Evolutionary conservation across 1,140 invertebrate genomes (phyloP).

Genomic region (Trichoplusia ni): DNA sequence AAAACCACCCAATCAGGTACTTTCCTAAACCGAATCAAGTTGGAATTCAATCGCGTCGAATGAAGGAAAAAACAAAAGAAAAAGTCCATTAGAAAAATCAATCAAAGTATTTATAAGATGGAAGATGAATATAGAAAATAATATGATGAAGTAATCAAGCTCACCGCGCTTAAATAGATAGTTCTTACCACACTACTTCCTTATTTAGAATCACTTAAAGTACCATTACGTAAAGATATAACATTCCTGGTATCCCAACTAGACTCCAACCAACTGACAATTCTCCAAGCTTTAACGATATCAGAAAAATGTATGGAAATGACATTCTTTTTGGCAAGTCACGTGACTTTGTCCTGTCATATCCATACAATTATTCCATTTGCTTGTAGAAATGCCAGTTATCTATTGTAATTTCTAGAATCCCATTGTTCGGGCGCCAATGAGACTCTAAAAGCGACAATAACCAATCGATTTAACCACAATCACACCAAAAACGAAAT

Average conservation of each 20-base stretch:
- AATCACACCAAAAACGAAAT: constrained; percentile 17
- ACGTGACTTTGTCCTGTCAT: too few relatives aligned
- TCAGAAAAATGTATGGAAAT: too few relatives aligned
- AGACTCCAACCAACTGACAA: too few relatives aligned
- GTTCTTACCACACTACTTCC: constrained; percentile 3
- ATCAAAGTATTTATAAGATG: too few relatives aligned
- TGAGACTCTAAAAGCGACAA: constrained; percentile 35
- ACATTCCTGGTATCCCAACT: constrained; percentile 1
- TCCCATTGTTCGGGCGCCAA: constrained; percentile 51
- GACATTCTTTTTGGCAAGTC: too few relatives aligned
- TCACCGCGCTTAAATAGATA: background rate
- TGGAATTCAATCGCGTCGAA: constrained; percentile 44
- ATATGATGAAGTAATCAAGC: constrained; percentile 1
- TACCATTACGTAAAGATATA: constrained; percentile 17
- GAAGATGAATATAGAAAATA: constrained; percentile 7
- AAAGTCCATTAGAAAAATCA: constrained; percentile 24
- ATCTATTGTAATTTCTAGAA: constrained; percentile 26
- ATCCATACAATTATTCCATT: background rate
- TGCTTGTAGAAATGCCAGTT: constrained; percentile 20
- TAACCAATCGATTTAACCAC: constrained; percentile 1
- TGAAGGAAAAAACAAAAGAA: constrained; percentile 23
- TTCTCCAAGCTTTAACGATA: background rate
- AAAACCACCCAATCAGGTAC: constrained; percentile 72
- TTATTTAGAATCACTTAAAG: constrained; percentile 5
- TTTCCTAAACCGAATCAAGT: constrained; percentile 39